phyloP scores from a whole-genome alignment of 2,113 vertebrate genomes.

The Numenius arquata region DNA sequence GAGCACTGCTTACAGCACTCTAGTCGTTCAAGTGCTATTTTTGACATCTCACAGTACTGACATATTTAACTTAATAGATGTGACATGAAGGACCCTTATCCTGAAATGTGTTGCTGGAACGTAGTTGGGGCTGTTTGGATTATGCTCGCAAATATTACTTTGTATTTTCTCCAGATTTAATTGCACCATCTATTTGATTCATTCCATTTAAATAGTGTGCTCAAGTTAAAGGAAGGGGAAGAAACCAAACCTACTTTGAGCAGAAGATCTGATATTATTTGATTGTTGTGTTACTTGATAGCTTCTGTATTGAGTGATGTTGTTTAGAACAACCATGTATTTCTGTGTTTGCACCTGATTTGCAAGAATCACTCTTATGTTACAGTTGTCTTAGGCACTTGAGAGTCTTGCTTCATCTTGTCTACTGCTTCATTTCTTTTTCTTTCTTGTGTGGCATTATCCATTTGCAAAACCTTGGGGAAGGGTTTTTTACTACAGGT shows the following conservation, averaged over 20 bases:
- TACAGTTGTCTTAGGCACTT: background rate
- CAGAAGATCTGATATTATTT: background rate
- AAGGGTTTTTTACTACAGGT: background rate
- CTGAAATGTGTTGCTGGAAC: background rate
- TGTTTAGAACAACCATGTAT: background rate
- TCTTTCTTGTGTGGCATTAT: background rate
- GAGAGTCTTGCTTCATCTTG: background rate
- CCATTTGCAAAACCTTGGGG: background rate
- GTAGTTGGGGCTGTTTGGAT: background rate
- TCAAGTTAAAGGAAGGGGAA: background rate
- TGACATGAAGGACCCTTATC: background rate
- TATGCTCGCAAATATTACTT: background rate
- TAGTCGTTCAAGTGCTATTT: background rate
- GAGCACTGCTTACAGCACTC: background rate
- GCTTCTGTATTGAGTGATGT: background rate
- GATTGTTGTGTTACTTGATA: background rate
- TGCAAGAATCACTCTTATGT: background rate
- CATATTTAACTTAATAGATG: background rate
- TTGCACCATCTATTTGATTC: background rate
- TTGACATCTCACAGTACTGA: background rate
- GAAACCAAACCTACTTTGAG: background rate
- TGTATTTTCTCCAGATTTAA: background rate
- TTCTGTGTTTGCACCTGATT: background rate
- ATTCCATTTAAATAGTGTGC: background rate
- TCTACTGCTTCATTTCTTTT: background rate